These are phyloP conservation scores for Acrobasis suavella DNA, from an alignment of 2,888 invertebrate species.

Conservation along the genomic window DNA sequence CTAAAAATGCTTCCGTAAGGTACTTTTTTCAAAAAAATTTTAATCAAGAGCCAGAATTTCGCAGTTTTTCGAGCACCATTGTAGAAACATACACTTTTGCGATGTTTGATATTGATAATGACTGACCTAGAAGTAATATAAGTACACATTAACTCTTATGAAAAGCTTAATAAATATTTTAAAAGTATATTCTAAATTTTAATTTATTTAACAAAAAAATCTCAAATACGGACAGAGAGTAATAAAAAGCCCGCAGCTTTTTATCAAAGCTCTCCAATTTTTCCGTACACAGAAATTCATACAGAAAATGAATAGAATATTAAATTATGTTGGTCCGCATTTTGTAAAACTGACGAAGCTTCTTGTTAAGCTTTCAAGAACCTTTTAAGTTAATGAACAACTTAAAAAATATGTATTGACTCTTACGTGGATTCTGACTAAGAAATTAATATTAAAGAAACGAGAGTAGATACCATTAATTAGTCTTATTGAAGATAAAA, in stretches of 20 bases:
- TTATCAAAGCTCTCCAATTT: constrained; percentile 61
- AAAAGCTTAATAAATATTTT: not conserved
- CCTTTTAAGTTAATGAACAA: constrained; percentile 81
- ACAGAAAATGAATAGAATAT: constrained; percentile 79
- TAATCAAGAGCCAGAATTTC: no score
- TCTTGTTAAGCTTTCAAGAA: constrained; percentile 78
- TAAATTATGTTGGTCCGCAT: constrained; percentile 78
- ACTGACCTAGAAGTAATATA: no score
- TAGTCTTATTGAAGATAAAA: constrained; percentile 2
- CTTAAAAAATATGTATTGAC: constrained; percentile 76
- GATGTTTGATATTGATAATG: no score
- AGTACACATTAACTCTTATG: not conserved
- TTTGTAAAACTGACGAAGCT: constrained; percentile 78
- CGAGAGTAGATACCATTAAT: constrained; percentile 8
- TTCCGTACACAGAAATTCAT: constrained; percentile 71
- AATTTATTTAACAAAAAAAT: constrained; percentile 34
- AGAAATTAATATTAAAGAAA: constrained; percentile 43
- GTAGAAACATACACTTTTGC: no score
- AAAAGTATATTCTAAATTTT: not conserved
- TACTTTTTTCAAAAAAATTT: no score
- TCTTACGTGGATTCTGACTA: constrained; percentile 53
- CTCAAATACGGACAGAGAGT: constrained; percentile 38
- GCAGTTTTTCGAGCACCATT: no score
- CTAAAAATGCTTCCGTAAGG: no score
- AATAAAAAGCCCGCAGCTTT: constrained; percentile 46